Evolutionary conservation across 2,888 invertebrate species (phyloP), one percentile per base, ranked within the genome.

Genomic region (Oscheius sp.): DNA sequence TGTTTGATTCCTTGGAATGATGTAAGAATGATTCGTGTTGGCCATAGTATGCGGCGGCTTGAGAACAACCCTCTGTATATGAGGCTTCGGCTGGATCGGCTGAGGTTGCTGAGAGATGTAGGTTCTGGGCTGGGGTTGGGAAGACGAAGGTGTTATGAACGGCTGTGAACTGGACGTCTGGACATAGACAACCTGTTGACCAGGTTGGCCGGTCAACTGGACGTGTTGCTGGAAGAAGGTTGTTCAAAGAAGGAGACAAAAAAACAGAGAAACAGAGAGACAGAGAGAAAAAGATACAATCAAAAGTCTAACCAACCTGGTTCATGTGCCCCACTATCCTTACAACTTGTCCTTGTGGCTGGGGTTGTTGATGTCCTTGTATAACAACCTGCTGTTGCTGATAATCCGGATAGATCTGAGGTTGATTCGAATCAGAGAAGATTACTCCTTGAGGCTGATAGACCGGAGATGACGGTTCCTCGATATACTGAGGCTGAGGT

Each of bases 1-100:
- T 50, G 53, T 51, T 37, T 48, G 55, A n/a, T 11, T 33, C 51
- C 21, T 53, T 33, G 55, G 70, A 55, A 70, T 70, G 55, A 68
- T 53, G 57, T 55, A 35, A 9, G 55, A 29, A 3, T 42, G 0
- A 42, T 13, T 35, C 35, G 53, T 53, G 2, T 21, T 35, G 2
- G 42, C 4, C 42, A 42, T 42, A 7, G 42, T 42, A 5, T 21
- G 47, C n/a, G 63, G 48, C 21, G 63, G 63, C n/a, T n/a, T 48
- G n/a, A 63, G 29, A 1, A 63, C 63, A 13, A 63, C 63, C 33
- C 48, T 63, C 13, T 21, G 35, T 9, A 29, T 58, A 29, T 11
- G 32, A 32, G 37, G 42, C 37, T 35, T 37, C 37, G 60, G 60
- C 37, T 60, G 60, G 21, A 60, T 47, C 9, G 13, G 48, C 29